These are phyloP conservation scores for Leptobrachium ailaonicum DNA, from an alignment of 2,113 vertebrate genomes.

Conservation along the genomic window DNA sequence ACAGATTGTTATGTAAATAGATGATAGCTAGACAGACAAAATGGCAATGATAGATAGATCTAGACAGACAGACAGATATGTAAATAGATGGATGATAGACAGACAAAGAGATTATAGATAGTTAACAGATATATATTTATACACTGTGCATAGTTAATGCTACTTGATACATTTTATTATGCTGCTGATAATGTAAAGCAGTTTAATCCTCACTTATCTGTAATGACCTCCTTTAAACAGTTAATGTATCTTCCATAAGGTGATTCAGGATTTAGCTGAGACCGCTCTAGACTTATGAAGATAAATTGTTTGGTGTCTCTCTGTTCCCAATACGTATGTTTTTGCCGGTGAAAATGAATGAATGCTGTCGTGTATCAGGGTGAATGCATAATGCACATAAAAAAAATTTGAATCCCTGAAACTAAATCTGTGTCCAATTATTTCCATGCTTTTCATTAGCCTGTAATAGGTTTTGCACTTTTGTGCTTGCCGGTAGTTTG, in stretches of 20 bases:
- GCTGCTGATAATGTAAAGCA: conserved; percentile 15
- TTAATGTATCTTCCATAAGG: conserved; percentile 31
- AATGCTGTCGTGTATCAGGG: conserved; percentile 24
- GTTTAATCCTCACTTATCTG: conserved; percentile 32
- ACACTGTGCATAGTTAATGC: too few species aligned
- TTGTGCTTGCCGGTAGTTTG: conserved; percentile 22
- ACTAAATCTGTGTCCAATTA: conserved; percentile 31
- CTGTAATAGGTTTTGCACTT: conserved; percentile 10
- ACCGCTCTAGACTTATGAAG: conserved; percentile 29
- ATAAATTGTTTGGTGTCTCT: conserved; percentile 34
- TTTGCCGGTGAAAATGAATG: conserved; percentile 22
- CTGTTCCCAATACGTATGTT: conserved; percentile 23
- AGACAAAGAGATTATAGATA: too few species aligned
- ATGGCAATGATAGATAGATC: too few species aligned
- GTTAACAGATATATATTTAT: too few species aligned
- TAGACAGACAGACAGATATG: too few species aligned
- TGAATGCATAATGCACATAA: conserved; percentile 24
- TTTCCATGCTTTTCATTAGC: conserved; percentile 39
- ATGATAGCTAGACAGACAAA: too few species aligned
- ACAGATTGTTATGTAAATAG: too few species aligned
- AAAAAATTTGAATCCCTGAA: conserved; percentile 14
- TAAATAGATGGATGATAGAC: too few species aligned
- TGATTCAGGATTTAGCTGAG: conserved; percentile 24
- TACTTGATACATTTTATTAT: too few species aligned
- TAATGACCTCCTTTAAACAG: conserved; percentile 37